Percentiles rank a stretch among this genome's conserved stretches.
phyloP scores from a whole-genome alignment of 2,113 vertebrate genomes.

The Trichechus manatus region DNA sequence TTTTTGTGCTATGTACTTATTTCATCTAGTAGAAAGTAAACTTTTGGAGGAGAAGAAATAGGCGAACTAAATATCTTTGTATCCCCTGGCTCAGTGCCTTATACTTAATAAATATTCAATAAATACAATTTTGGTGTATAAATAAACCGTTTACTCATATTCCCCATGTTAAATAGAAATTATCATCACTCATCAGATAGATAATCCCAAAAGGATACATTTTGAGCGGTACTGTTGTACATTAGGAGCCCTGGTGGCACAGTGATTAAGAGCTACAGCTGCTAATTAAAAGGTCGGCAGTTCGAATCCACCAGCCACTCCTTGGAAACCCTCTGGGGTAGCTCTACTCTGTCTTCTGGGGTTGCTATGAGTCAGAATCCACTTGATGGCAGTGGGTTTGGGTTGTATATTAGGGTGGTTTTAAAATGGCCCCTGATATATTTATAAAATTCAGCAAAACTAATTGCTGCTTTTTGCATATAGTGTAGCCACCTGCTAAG shows the following conservation, averaged over 20 bases:
- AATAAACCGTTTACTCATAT: neutral
- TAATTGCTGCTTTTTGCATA: neutral
- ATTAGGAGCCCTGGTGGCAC: too few relatives aligned
- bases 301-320: too few relatives aligned
- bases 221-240: neutral
- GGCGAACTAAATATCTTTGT: neutral
- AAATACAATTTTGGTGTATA: neutral
- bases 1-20: neutral
- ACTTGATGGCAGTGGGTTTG: too few relatives aligned
- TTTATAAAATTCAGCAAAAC: conserved; percentile 51
- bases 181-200: neutral
- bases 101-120: neutral
- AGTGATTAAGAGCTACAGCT: too few relatives aligned
- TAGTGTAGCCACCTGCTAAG: neutral
- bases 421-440: neutral
- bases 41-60: neutral
- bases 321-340: too few relatives aligned
- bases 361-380: too few relatives aligned
- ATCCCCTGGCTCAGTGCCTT: neutral
- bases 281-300: too few relatives aligned
- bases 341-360: too few relatives aligned
- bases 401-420: neutral
- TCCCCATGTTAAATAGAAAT: conserved; percentile 47
- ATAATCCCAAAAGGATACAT: neutral
- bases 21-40: neutral